phyloP scores from a whole-genome alignment of 2,797 vertebrate genomes.

The Lagocephalus sceleratus region DNA sequence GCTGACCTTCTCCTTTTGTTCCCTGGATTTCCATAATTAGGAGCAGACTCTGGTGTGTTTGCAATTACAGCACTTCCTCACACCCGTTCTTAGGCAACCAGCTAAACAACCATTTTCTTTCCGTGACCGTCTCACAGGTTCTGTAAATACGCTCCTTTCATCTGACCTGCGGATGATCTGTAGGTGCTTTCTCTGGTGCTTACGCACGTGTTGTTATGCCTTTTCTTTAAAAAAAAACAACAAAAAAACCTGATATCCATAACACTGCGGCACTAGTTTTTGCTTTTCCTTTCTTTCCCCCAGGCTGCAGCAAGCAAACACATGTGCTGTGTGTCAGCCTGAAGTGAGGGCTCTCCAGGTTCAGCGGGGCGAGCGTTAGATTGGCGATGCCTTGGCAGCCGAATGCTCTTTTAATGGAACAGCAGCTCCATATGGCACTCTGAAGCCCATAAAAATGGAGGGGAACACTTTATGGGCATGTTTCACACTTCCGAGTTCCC shows the following conservation, averaged over 20 bases:
- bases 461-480: constrained; percentile 75
- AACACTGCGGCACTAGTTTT: constrained; percentile 22
- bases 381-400: constrained; percentile 64
- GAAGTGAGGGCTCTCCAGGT: constrained; percentile 51
- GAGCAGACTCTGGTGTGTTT: constrained; percentile 71
- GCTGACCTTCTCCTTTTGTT: constrained; percentile 66
- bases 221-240: too few species aligned
- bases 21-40: constrained; percentile 68
- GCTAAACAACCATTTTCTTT: constrained; percentile 51
- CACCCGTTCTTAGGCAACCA: constrained; percentile 48
- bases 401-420: constrained; percentile 74
- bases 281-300: constrained; percentile 42
- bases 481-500: constrained; percentile 79
- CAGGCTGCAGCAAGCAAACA: constrained; percentile 57
- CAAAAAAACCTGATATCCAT: constrained; percentile 6
- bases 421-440: constrained; percentile 72
- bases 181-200: background rate
- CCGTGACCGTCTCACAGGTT: constrained; percentile 17
- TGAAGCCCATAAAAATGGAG: constrained; percentile 67
- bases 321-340: constrained; percentile 73
- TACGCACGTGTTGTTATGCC: background rate
- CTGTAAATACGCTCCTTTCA: constrained; percentile 12
- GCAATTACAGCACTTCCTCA: constrained; percentile 75
- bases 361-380: constrained; percentile 62
- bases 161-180: constrained; percentile 4